These are phyloP conservation scores for Kryphioiulus occultus DNA, from an alignment of 2,888 invertebrate species.

Conservation along the genomic window DNA sequence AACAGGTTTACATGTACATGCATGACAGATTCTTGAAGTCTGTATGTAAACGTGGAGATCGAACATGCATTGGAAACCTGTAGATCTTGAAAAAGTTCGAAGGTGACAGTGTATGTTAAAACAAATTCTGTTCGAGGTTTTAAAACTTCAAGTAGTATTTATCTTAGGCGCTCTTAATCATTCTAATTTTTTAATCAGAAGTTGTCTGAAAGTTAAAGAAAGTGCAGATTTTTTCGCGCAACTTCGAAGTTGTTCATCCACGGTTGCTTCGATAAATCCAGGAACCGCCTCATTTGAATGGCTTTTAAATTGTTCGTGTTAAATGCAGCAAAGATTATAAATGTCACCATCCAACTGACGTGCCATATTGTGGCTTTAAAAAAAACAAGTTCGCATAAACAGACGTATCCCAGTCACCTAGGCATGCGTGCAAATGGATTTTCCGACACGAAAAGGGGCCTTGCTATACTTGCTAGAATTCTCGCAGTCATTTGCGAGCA, in stretches of 20 bases:
- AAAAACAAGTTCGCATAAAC: not conserved
- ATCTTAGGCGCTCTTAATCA: too few species aligned
- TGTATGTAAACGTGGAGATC: too few species aligned
- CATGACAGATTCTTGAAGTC: too few species aligned
- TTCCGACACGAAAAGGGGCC: not conserved
- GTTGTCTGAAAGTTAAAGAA: too few species aligned
- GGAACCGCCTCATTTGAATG: not conserved
- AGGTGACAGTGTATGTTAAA: too few species aligned
- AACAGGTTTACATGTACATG: too few species aligned
- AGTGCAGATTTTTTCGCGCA: too few species aligned
- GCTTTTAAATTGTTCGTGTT: not conserved
- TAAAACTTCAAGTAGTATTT: too few species aligned
- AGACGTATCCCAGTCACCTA: not conserved
- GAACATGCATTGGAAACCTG: too few species aligned
- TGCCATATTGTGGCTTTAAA: not conserved
- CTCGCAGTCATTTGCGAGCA: not conserved
- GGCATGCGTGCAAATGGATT: conserved; percentile 1
- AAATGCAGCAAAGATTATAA: not conserved
- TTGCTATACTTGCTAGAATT: conserved; percentile 19
- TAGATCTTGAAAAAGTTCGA: too few species aligned
- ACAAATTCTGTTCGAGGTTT: too few species aligned
- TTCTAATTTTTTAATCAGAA: too few species aligned
- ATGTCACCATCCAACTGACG: not conserved
- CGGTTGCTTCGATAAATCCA: not conserved
- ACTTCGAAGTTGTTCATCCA: not conserved